Evolutionary conservation across 2,888 invertebrate genomes (phyloP), one percentile per base, ranked within the genome.

Genomic region (Hylaea fasciaria): DNA sequence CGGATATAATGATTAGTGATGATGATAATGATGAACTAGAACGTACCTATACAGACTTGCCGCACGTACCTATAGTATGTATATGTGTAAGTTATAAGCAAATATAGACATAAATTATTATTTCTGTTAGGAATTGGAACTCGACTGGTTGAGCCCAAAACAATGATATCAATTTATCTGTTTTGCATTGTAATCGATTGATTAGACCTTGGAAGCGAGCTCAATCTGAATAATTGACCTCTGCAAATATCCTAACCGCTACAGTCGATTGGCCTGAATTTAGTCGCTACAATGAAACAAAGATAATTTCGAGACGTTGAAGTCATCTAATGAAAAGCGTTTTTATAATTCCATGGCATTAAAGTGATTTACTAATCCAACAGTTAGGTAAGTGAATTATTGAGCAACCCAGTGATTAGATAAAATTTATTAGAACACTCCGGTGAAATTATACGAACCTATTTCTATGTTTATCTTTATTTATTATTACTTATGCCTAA

Each of bases 101-200:
- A n/a, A n/a, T n/a, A n/a, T n/a, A n/a, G n/a, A n/a, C n/a, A n/a
- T n/a, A n/a, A n/a, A n/a, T n/a, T 32, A 32, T 32, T 32, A 32
- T 32, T 7, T 7, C 1, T 7, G 32, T 1, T 32, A 32, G 32
- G 32, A 32, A 9, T 32, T 10, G 32, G 32, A 32, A 5, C 22
- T 32, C 32, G 32, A n/a, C n/a, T n/a, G n/a, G n/a, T n/a, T n/a
- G n/a, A 10, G 9, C 32, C 3, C 32, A 29, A 54, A 54, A 44
- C 45, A 55, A 60, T 55, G 12, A 39, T 14, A 41, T 16, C 54
- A 55, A 61, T 56, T 39, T 16, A 44, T 39, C 28, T 51, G 53
- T 52, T 58, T 63, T 55, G 47, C 54, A 58, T 63, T 43, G n/a
- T 11, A 35, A 51, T 54, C 46, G 61, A 62, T 57, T 47, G 56